Percentiles rank a stretch among this genome's conserved stretches.
Conservation (phyloP, 2,888 invertebrate species). For the Lasioglossum pauxillum region DNA sequence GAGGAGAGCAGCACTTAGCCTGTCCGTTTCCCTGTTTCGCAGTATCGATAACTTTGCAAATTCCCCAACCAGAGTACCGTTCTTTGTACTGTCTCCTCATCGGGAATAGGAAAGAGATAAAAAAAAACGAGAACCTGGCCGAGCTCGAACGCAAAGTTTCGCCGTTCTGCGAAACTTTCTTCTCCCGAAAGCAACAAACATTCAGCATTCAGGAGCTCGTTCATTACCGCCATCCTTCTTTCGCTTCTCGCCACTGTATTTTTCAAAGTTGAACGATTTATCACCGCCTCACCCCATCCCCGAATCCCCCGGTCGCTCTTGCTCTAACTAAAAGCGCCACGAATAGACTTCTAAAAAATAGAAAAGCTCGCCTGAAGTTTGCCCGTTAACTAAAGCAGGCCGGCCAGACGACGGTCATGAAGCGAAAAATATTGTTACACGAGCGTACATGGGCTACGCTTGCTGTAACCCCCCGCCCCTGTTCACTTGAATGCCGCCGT, state of each 20-base stretch:
- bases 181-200: conserved; percentile 22
- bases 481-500: conserved; percentile 40
- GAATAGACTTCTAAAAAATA: conserved; percentile 60
- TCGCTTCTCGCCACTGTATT: conserved; percentile 42
- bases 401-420: conserved; percentile 39
- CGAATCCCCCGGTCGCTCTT: conserved; percentile 9
- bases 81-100: neutral
- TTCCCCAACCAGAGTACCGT: neutral
- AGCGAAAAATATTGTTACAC: conserved; percentile 65
- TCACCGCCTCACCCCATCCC: conserved; percentile 25
- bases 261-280: conserved; percentile 61
- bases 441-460: conserved; percentile 20
- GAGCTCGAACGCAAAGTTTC: conserved; percentile 34
- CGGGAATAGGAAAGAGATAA: neutral
- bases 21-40: neutral
- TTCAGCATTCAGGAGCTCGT: conserved; percentile 48
- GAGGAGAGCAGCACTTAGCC: conserved; percentile 25
- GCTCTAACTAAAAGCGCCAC: conserved; percentile 47
- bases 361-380: conserved; percentile 56
- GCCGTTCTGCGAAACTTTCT: conserved; percentile 26
- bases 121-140: neutral
- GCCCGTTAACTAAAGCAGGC: conserved; percentile 61
- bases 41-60: conserved; percentile 27
- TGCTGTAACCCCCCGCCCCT: conserved; percentile 7
- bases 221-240: conserved; percentile 46